Percentiles rank a stretch among this genome's conserved stretches.
Evolutionary conservation across 2,113 vertebrate species (phyloP).

Genomic region (Zootoca vivipara): DNA sequence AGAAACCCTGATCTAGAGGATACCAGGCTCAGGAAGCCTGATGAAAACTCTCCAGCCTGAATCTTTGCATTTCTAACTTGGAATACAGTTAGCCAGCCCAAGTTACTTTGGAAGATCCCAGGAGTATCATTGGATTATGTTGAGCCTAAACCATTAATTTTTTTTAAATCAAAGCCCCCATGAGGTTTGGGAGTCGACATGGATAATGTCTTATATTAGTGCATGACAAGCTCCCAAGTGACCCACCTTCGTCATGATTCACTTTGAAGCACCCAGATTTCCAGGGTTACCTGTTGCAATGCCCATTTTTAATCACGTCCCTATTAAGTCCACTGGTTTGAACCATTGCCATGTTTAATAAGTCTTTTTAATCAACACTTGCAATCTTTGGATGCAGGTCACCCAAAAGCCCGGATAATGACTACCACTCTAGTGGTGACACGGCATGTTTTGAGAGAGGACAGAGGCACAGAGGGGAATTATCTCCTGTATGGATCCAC

Average conservation of each 20-base stretch:
- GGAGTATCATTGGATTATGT: neutral
- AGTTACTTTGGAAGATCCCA: neutral
- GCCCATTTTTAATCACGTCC: neutral
- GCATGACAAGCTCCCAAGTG: neutral
- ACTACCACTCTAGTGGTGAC: slow-evolving; percentile 42
- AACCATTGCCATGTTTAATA: neutral
- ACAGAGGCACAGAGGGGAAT: neutral
- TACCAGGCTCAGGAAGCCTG: no score
- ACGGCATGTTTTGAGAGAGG: neutral
- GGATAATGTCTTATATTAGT: neutral
- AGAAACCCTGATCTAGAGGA: neutral
- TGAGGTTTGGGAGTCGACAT: neutral
- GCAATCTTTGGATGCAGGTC: accelerated
- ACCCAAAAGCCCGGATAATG: slow-evolving; percentile 37
- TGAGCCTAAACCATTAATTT: neutral
- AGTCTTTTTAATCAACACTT: neutral
- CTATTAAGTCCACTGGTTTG: neutral
- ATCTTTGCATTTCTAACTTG: neutral
- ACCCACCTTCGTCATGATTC: neutral
- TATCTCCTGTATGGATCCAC: slow-evolving; percentile 44
- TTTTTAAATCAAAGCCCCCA: neutral
- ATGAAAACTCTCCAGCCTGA: neutral
- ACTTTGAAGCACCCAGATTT: neutral
- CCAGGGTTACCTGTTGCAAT: neutral
- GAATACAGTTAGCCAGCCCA: neutral